These are phyloP conservation scores for Polietes domitor DNA, from an alignment of 2,888 invertebrate species.

Conservation along the genomic window DNA sequence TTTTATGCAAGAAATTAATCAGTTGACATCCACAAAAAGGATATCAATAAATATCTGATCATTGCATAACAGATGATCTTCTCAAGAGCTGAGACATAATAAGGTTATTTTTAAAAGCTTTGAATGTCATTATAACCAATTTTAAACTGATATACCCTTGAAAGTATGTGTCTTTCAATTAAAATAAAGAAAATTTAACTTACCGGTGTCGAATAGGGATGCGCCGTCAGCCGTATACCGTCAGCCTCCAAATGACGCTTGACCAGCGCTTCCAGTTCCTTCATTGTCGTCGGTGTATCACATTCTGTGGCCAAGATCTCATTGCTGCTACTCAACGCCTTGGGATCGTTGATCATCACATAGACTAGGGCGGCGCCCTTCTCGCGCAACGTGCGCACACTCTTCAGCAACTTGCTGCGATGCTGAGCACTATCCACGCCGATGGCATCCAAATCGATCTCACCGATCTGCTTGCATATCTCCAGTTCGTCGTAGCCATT, in stretches of 20 bases:
- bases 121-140: too few relatives aligned
- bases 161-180: too few relatives aligned
- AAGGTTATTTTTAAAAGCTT: too few relatives aligned
- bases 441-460: slow-evolving; percentile 96
- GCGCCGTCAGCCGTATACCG: slow-evolving; percentile 91
- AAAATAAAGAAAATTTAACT: slow-evolving; percentile 82
- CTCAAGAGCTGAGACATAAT: too few relatives aligned
- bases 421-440: slow-evolving; percentile 93
- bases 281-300: slow-evolving; percentile 80
- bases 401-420: slow-evolving; percentile 90
- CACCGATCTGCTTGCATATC: slow-evolving; percentile 97
- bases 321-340: slow-evolving; percentile 82
- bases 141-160: too few relatives aligned
- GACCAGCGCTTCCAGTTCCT: slow-evolving; percentile 88
- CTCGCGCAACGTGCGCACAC: slow-evolving; percentile 91
- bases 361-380: slow-evolving; percentile 97
- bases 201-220: slow-evolving; percentile 96
- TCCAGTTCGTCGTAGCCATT: slow-evolving; percentile 98
- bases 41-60: too few relatives aligned
- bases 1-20: too few relatives aligned
- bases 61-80: too few relatives aligned
- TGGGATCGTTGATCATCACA: slow-evolving; percentile 92
- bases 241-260: slow-evolving; percentile 92
- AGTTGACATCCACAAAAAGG: too few relatives aligned
- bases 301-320: slow-evolving; percentile 80